Conservation (phyloP, 2,888 invertebrate species). For the Pegoplata infirma region DNA sequence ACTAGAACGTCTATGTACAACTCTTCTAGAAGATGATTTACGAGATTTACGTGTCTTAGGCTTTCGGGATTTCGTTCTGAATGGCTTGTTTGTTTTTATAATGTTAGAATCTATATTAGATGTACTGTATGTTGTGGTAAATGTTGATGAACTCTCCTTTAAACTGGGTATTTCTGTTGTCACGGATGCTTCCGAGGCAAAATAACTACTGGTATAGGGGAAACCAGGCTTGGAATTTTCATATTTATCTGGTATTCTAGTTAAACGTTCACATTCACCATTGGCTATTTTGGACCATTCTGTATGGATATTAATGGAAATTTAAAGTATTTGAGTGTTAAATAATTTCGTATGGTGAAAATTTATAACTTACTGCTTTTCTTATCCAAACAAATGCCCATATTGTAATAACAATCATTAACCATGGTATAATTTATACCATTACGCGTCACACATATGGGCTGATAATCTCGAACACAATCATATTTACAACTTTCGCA, state of each 20-base stretch:
- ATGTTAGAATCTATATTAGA: conserved; percentile 9
- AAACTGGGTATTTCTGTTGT: conserved; percentile 16
- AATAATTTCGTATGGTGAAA: background rate
- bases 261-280: conserved; percentile 65
- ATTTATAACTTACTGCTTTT: conserved; percentile 64
- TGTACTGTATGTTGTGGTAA: conserved; percentile 1
- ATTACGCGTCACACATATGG: conserved; percentile 69
- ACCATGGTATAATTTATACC: conserved; percentile 69
- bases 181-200: conserved; percentile 4
- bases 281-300: conserved; percentile 66
- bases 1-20: conserved; percentile 7
- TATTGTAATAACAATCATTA: conserved; percentile 70
- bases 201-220: conserved; percentile 48
- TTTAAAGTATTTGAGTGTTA: background rate
- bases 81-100: background rate
- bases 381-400: conserved; percentile 69
- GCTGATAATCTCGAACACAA: conserved; percentile 66
- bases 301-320: conserved; percentile 49
- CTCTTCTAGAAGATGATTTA: conserved; percentile 1
- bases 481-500: conserved; percentile 65
- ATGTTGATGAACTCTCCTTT: background rate
- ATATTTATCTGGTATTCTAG: conserved; percentile 39
- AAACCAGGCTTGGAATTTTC: conserved; percentile 17
- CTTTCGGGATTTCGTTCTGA: background rate
- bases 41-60: background rate